phyloP scores from a whole-genome alignment of 2,888 invertebrate species.

The Cantharis rustica region DNA sequence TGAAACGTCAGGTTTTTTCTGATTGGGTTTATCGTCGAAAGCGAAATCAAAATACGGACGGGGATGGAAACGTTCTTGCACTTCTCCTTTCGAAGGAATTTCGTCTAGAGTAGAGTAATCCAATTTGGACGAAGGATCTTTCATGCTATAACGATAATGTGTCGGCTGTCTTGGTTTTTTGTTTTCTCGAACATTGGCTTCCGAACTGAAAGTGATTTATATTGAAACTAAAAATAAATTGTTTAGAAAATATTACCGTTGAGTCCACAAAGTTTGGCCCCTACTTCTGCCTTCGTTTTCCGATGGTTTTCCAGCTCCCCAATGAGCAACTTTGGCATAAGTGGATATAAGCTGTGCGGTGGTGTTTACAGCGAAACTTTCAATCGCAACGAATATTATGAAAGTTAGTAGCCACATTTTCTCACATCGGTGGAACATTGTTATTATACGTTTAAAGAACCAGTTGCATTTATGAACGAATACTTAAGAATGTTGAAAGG shows the following conservation, averaged over 20 bases:
- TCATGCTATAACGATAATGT: constrained; percentile 27
- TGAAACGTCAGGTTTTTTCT: background rate
- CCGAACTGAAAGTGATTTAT: constrained; percentile 43
- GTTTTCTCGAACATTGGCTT: constrained; percentile 42
- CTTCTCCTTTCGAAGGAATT: constrained; percentile 50
- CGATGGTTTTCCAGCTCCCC: constrained; percentile 39
- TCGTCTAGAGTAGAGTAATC: constrained; percentile 29
- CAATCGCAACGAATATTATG: background rate
- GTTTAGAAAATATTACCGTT: constrained; percentile 45
- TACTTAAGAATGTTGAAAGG: constrained; percentile 14
- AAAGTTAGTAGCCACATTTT: background rate
- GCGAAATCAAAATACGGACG: constrained; percentile 51
- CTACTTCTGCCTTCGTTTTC: constrained; percentile 41
- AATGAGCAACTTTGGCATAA: constrained; percentile 52
- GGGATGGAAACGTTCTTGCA: constrained; percentile 53
- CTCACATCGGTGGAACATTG: background rate
- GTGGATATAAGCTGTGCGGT: constrained; percentile 38
- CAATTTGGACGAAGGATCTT: constrained; percentile 25
- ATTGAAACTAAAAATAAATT: constrained; percentile 9
- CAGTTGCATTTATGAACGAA: background rate
- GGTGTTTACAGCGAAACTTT: background rate
- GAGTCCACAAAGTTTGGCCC: constrained; percentile 48
- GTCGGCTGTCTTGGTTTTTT: constrained; percentile 36
- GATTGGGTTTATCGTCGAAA: constrained; percentile 15
- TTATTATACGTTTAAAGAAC: no score